These are phyloP conservation scores for Delia radicum DNA, from an alignment of 1,140 invertebrate genomes.

Conservation along the genomic window DNA sequence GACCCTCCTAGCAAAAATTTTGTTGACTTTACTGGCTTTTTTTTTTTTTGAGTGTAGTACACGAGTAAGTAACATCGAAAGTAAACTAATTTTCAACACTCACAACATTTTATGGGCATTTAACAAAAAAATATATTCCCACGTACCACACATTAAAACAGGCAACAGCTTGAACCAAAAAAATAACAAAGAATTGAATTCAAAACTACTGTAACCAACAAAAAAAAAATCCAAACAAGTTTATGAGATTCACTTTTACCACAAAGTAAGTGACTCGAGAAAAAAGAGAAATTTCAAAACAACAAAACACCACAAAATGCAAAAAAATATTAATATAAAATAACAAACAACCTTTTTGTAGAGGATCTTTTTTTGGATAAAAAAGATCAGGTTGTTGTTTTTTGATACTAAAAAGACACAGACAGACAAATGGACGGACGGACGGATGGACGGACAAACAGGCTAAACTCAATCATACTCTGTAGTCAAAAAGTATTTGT, in stretches of 20 bases:
- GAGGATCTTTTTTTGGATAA: neutral
- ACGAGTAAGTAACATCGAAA: conserved; percentile 1
- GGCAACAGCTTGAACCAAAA: neutral
- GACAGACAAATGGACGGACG: no score
- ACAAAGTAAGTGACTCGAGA: conserved; percentile 1
- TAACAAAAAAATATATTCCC: conserved; percentile 13
- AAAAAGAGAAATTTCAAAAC: neutral
- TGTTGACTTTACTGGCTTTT: no score
- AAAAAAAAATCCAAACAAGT: conserved; percentile 1
- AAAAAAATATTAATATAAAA: neutral
- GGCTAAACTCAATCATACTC: no score
- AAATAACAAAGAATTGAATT: neutral
- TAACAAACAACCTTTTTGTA: neutral
- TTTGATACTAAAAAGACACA: no score
- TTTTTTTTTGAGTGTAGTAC: no score
- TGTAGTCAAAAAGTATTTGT: no score
- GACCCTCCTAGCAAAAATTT: no score
- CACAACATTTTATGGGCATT: neutral
- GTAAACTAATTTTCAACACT: neutral
- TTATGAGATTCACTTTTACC: conserved; percentile 20
- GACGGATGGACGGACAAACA: no score
- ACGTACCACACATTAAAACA: conserved; percentile 5
- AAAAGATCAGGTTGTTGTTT: neutral
- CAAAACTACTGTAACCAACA: neutral
- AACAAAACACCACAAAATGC: neutral